Percentiles rank a stretch among this genome's conserved stretches.
Conservation (phyloP, 2,888 invertebrate genomes). For the Orchesellides sinensis region DNA sequence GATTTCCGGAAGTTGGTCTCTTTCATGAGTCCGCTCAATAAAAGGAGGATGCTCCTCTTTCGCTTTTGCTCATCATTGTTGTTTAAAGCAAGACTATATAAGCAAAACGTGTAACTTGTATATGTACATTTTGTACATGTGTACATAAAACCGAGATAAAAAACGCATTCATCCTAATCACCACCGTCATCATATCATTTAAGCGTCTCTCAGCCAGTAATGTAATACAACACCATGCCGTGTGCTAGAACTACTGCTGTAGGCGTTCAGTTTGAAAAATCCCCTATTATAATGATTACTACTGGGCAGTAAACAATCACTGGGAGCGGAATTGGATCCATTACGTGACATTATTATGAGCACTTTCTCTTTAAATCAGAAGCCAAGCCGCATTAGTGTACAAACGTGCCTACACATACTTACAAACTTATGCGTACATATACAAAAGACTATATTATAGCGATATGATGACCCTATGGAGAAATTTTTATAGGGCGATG, state of each 20-base stretch:
- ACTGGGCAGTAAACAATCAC: slow-evolving; percentile 36
- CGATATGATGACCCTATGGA: slow-evolving; percentile 13
- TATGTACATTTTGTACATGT: slow-evolving; percentile 13
- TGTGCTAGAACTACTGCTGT: slow-evolving; percentile 8
- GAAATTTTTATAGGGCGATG: slow-evolving; percentile 55
- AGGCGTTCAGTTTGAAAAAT: slow-evolving; percentile 52
- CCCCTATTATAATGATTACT: slow-evolving; percentile 31
- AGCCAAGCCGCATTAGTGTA: background rate
- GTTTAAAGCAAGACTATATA: slow-evolving; percentile 32
- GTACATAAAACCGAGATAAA: slow-evolving; percentile 11
- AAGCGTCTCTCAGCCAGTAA: too few species aligned
- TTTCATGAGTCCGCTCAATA: slow-evolving; percentile 22
- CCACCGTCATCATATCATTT: slow-evolving; percentile 15
- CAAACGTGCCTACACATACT: background rate
- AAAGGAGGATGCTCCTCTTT: slow-evolving; percentile 19
- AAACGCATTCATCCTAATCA: background rate
- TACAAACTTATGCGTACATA: background rate
- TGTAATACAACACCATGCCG: slow-evolving; percentile 14
- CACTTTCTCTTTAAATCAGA: slow-evolving; percentile 64
- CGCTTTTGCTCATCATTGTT: slow-evolving; percentile 18
- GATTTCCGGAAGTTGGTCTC: slow-evolving; percentile 65
- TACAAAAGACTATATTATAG: too few species aligned
- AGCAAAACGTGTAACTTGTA: background rate
- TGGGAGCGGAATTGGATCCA: slow-evolving; percentile 65
- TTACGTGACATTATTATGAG: slow-evolving; percentile 66